Conservation (phyloP, 2,113 vertebrate species). For the human (Homo sapiens) region DNA sequence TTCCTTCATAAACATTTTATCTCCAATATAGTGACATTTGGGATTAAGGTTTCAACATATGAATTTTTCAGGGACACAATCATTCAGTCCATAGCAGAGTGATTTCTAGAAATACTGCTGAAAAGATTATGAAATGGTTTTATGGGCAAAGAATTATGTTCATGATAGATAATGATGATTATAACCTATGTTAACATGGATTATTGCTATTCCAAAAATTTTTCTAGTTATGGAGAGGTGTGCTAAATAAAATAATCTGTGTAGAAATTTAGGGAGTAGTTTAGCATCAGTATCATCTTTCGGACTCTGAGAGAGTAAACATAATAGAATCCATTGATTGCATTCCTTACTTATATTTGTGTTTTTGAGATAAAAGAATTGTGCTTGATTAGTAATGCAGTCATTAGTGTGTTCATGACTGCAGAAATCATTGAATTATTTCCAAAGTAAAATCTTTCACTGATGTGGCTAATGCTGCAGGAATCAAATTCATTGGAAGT, state of each 20-base stretch:
- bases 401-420: background rate
- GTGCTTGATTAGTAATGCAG: background rate
- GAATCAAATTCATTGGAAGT: constrained; percentile 73
- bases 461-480: constrained; percentile 45
- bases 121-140: background rate
- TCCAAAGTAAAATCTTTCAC: constrained; percentile 47
- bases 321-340: background rate
- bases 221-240: background rate
- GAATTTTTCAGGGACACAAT: background rate
- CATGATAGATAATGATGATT: background rate
- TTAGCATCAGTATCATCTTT: background rate
- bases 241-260: background rate
- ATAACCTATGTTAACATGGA: background rate
- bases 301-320: background rate
- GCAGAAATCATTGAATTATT: constrained; percentile 13
- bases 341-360: constrained; percentile 20
- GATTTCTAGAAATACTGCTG: background rate
- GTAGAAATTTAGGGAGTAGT: background rate
- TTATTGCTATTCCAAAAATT: background rate
- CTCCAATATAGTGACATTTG: background rate
- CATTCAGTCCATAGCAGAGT: background rate
- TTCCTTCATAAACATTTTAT: background rate
- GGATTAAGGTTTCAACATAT: background rate
- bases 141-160: background rate
- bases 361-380: constrained; percentile 11